phyloP scores from a whole-genome alignment of 2,113 vertebrate genomes.

The Pangasianodon hypophthalmus region DNA sequence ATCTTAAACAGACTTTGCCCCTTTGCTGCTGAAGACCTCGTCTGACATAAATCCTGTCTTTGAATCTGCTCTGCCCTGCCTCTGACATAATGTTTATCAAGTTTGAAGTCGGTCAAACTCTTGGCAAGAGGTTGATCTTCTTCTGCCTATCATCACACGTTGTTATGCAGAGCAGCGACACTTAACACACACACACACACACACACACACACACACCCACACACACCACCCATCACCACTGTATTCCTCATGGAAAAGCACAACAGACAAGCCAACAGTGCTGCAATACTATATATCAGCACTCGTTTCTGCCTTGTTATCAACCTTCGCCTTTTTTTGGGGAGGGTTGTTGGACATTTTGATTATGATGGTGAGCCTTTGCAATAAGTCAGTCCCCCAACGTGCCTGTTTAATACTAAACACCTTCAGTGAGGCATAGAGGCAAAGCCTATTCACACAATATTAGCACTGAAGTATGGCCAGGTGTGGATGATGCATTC shows the following conservation, averaged over 20 bases:
- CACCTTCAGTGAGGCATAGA: neutral
- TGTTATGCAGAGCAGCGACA: slow-evolving; percentile 26
- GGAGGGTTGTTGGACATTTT: slow-evolving; percentile 34
- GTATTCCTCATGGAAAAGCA: slow-evolving; percentile 9
- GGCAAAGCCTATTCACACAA: slow-evolving; percentile 7
- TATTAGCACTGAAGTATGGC: slow-evolving; percentile 17
- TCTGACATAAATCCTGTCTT: slow-evolving; percentile 5
- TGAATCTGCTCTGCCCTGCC: slow-evolving; percentile 17
- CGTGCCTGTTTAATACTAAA: slow-evolving; percentile 32
- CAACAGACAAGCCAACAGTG: slow-evolving; percentile 17
- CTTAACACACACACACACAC: no score
- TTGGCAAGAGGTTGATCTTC: slow-evolving; percentile 11
- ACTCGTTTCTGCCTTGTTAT: slow-evolving; percentile 34
- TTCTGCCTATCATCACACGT: slow-evolving; percentile 17
- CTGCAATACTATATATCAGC: slow-evolving; percentile 28
- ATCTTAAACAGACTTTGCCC: slow-evolving; percentile 34
- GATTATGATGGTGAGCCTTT: slow-evolving; percentile 22
- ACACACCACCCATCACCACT: neutral
- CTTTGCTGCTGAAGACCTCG: neutral
- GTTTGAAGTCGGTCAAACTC: slow-evolving; percentile 34
- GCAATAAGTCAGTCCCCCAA: slow-evolving; percentile 35
- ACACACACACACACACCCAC: neutral
- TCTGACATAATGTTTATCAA: slow-evolving; percentile 9
- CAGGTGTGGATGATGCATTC: slow-evolving; percentile 36
- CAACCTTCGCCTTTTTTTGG: slow-evolving; percentile 41